Evolutionary conservation across 2,888 invertebrate genomes (phyloP), one percentile per base, ranked within the genome.

Genomic region (Rhamphomyia laevipes): DNA sequence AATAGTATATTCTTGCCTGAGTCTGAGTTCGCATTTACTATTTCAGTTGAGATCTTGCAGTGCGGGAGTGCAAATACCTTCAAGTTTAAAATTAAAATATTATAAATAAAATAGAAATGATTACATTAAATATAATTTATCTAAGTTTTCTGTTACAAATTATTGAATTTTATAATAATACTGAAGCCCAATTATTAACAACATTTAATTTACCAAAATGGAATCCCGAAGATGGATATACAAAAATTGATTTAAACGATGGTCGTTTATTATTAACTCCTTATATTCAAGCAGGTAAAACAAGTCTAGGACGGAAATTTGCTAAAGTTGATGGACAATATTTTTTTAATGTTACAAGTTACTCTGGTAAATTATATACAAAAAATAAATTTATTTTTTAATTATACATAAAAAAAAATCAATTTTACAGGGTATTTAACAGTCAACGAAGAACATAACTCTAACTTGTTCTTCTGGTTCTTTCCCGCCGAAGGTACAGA

Each of bases 391-490:
- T n/a, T 21, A 21, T 4, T 4, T 21, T 4, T 21, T 27, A 27
- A 27, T 27, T 27, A 27, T 27, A 7, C 9, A 21, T 27, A 13
- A 71, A 84, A 21, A 75, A 73, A 56, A 86, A 86, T 27, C 23
- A 27, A 27, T 27, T 27, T 27, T 27, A 76, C 86, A n/a, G 86
- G 88, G 11, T 92, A 81, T 63, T 74, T 93, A 48, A 93, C 91
- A 0, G 91, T 93, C 1, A 82, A 92, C 64, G 78, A 82, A 58
- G 67, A 74, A 1, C 82, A 74, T 60, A 78, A 85, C 57, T 88
- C 90, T 0, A 90, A 92, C 62, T 75, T 87, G 69, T 93, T 91
- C 71, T 90, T 93, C 68, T 93, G 92, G 92, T 92, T 86, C 63
- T 91, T 92, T 64, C 90, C 90, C 0, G 81, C 89, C 0, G 76